Evolutionary conservation across 2,888 invertebrate genomes (phyloP), one percentile per base, ranked within the genome.

Genomic region (Noctua fimbriata): DNA sequence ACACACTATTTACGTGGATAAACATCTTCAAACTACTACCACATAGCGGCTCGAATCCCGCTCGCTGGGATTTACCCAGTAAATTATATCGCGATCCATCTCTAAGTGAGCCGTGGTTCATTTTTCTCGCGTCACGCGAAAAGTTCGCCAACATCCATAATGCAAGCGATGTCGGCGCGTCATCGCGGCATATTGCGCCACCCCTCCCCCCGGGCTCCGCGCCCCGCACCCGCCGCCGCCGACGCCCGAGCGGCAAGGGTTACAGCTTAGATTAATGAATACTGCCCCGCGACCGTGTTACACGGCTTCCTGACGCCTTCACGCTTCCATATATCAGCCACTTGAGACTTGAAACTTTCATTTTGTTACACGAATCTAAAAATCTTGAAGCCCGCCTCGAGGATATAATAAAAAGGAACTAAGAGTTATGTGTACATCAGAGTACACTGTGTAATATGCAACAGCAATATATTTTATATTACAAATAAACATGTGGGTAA

Each of bases 401-500:
- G 74, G 58, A 74, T 79, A 76, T 73, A 83, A 78, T 75, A 83
- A 76, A 82, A 82, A 69, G 73, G 60, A 80, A 85, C 79, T 65
- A 86, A 83, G 47, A 82, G 71, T 76, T 83, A 87, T 87, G 82
- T 89, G 73, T 66, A 85, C 91, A 90, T 87, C 84, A 82, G 90
- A 90, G 88, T 83, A 87, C 89, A 87, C 75, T 86, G 81, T 83
- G 90, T 89, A 91, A 93, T 93, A 92, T 91, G 92, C 89, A 92
- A 88, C 85, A 89, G 93, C 93, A 93, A 94, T 95, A 95, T 94
- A 94, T 95, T 96, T 96, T 96, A 95, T 95, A 95, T 94, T 94
- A 93, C 95, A 94, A 96, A 96, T 97, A 96, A 97, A 96, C 96
- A 95, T 97, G 95, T 95, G 94, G 95, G 95, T 96, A 96, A 96